Conservation (phyloP, 2,888 invertebrate species). For the Synanthedon tipuliformis region DNA sequence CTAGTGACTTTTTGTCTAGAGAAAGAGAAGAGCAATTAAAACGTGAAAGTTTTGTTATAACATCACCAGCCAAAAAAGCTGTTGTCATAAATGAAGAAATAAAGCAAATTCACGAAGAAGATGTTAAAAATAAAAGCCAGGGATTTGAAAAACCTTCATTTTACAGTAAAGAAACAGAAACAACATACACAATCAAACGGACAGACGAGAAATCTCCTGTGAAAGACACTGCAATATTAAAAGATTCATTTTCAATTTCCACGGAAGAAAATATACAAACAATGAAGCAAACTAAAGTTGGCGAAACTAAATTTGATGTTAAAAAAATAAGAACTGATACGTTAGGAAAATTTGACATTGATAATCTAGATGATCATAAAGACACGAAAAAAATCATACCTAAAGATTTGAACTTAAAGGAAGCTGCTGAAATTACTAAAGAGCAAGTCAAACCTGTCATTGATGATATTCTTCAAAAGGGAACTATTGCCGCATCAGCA, state of each 20-base stretch:
- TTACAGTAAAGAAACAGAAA: constrained; percentile 29
- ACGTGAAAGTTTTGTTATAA: constrained; percentile 25
- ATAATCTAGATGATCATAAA: constrained; percentile 22
- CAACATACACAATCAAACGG: constrained; percentile 21
- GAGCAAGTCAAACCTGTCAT: constrained; percentile 56
- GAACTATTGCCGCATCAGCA: constrained; percentile 44
- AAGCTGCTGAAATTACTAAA: constrained; percentile 45
- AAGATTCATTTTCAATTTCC: constrained; percentile 12
- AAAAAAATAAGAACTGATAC: constrained; percentile 56
- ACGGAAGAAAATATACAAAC: constrained; percentile 19
- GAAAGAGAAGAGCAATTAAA: constrained; percentile 51
- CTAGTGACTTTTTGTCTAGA: constrained; percentile 38
- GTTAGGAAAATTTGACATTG: constrained; percentile 45
- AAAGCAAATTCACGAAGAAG: constrained; percentile 7
- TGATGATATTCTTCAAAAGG: constrained; percentile 56
- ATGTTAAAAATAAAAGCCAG: constrained; percentile 7
- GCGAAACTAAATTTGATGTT: constrained; percentile 45
- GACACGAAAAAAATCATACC: constrained; percentile 28
- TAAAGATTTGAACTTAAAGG: constrained; percentile 32
- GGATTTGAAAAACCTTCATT: constrained; percentile 13
- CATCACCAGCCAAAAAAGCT: constrained; percentile 2
- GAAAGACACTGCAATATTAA: constrained; percentile 18
- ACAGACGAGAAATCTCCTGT: constrained; percentile 20
- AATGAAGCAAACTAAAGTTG: constrained; percentile 14
- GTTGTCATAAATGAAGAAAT: constrained; percentile 6